Conservation (phyloP, 2,888 invertebrate genomes). For the Rhabditophanes sp. region DNA sequence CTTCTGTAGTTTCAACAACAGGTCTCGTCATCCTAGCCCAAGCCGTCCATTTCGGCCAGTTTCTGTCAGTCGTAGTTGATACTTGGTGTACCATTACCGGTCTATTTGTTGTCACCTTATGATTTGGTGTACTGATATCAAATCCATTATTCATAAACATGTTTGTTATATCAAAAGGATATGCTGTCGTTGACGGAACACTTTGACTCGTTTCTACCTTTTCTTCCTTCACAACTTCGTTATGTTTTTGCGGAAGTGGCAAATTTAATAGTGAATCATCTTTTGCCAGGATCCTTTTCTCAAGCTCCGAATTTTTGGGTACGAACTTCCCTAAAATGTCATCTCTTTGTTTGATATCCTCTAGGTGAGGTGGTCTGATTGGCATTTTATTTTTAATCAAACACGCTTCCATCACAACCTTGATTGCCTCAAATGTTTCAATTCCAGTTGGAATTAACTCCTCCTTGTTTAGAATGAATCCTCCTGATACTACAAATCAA, state of each 20-base stretch:
- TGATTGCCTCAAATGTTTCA: constrained; percentile 39
- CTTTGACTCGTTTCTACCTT: constrained; percentile 6
- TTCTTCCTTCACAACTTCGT: constrained; percentile 3
- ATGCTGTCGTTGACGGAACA: too few species aligned
- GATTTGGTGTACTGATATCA: constrained; percentile 4
- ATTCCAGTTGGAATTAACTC: constrained; percentile 40
- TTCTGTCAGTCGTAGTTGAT: not conserved
- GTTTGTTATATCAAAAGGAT: too few species aligned
- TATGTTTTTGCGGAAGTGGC: too few species aligned
- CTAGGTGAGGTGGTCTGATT: constrained; percentile 1
- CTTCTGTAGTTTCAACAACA: constrained; percentile 1
- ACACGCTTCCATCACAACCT: constrained; percentile 33
- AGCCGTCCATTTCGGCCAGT: not conserved
- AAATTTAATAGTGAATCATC: too few species aligned
- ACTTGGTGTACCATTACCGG: constrained; percentile 3
- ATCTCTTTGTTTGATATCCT: too few species aligned
- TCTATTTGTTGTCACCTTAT: not conserved
- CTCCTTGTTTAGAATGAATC: constrained; percentile 39
- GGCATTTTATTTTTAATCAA: constrained; percentile 15
- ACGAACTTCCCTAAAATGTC: too few species aligned
- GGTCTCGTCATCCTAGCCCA: constrained; percentile 1
- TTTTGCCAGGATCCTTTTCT: too few species aligned
- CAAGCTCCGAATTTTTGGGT: too few species aligned
- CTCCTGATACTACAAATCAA: constrained; percentile 31
- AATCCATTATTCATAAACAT: too few species aligned